These are phyloP conservation scores for Rhodeus uyekii DNA, from an alignment of 2,797 vertebrate species.

Conservation along the genomic window DNA sequence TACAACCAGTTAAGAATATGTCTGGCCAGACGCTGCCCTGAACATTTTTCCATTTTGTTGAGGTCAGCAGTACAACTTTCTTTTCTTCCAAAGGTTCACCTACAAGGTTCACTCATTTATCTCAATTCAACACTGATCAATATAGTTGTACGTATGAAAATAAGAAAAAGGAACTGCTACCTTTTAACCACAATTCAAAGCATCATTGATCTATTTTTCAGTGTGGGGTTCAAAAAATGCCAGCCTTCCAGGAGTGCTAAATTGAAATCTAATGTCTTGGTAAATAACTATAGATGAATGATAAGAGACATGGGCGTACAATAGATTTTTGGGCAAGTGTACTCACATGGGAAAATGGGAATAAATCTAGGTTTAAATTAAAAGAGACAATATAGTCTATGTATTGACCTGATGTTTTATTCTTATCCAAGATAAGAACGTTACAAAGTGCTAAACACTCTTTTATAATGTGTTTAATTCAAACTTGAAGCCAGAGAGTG, in stretches of 20 bases:
- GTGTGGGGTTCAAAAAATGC: not conserved
- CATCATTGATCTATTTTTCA: not conserved
- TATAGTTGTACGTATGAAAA: not conserved
- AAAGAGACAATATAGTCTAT: not conserved
- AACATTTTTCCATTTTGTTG: not conserved
- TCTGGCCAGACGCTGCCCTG: not conserved
- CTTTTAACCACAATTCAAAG: not conserved
- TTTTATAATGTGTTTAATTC: not conserved
- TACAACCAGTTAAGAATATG: not conserved
- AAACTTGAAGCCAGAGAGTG: not conserved
- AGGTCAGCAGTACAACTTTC: not conserved
- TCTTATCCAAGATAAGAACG: not conserved
- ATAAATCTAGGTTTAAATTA: not conserved
- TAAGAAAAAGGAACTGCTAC: conserved; percentile 3
- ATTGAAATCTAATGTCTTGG: not conserved
- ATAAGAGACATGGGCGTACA: not conserved
- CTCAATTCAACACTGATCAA: conserved; percentile 2
- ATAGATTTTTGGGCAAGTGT: not conserved
- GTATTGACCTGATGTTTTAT: not conserved
- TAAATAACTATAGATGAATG: not conserved
- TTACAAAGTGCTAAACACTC: not conserved
- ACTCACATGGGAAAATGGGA: not conserved
- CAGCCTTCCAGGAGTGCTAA: not conserved
- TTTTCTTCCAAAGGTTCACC: not conserved
- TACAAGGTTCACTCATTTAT: conserved; percentile 7